phyloP scores from a whole-genome alignment of 2,888 invertebrate genomes.

The Mimachlamys varia region DNA sequence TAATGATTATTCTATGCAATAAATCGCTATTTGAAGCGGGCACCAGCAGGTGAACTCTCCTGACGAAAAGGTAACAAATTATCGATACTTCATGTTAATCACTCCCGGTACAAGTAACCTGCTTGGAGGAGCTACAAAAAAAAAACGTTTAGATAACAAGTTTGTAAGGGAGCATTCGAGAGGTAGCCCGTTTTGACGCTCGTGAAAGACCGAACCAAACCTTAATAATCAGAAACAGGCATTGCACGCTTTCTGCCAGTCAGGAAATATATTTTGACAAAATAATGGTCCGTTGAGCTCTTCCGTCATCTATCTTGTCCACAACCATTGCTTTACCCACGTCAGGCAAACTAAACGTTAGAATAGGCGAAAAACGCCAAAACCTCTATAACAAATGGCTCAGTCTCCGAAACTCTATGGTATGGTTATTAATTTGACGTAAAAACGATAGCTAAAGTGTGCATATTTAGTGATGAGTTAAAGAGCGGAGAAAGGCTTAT shows the following conservation, averaged over 20 bases:
- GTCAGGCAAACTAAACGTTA: background rate
- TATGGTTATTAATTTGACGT: slow-evolving; percentile 16
- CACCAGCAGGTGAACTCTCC: too few species aligned
- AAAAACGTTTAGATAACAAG: background rate
- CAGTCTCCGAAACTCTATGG: background rate
- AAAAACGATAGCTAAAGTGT: background rate
- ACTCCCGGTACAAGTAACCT: too few species aligned
- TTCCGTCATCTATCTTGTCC: background rate
- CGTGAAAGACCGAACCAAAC: background rate
- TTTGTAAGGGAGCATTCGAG: background rate
- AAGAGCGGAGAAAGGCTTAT: background rate
- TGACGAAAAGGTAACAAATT: too few species aligned
- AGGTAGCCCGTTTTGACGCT: background rate
- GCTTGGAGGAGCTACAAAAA: background rate
- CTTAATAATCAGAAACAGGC: background rate
- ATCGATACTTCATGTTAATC: too few species aligned
- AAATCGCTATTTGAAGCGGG: too few species aligned
- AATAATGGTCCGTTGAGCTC: background rate
- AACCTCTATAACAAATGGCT: background rate
- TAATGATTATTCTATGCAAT: too few species aligned
- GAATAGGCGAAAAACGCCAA: background rate
- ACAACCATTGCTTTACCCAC: background rate
- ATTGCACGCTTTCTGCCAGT: background rate
- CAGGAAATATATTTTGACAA: slow-evolving; percentile 15
- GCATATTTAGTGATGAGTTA: background rate